Conservation (phyloP, 2,113 vertebrate genomes). For the Manacus vitellinus region DNA sequence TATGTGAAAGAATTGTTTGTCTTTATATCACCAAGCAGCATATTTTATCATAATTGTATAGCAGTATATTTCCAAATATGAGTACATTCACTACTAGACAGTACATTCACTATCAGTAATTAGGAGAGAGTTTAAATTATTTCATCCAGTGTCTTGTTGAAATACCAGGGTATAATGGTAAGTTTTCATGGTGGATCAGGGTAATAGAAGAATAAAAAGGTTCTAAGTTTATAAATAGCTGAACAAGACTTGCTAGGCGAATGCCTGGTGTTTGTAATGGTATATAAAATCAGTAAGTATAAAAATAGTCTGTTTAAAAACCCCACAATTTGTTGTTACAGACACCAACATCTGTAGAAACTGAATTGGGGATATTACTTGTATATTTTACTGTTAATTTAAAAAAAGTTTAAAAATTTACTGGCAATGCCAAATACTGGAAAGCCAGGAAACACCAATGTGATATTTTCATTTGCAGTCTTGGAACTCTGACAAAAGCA, state of each 20-base stretch:
- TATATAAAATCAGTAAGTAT: neutral
- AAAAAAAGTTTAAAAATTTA: neutral
- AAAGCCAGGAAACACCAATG: neutral
- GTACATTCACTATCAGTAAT: neutral
- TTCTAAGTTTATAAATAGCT: neutral
- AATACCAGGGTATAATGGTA: neutral
- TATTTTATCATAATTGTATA: neutral
- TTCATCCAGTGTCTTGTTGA: neutral
- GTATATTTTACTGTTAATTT: neutral
- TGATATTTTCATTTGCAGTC: neutral
- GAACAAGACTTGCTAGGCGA: neutral
- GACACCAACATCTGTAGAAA: neutral
- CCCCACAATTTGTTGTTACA: rapidly evolving
- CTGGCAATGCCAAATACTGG: neutral
- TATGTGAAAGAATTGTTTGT: neutral
- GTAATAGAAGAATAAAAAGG: neutral
- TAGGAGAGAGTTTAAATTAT: neutral
- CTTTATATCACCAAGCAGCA: neutral
- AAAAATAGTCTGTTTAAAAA: neutral
- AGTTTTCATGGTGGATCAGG: neutral
- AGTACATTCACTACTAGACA: neutral
- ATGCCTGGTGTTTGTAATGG: neutral
- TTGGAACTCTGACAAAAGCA: neutral
- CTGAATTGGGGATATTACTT: neutral
- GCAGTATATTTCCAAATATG: neutral